Conservation (phyloP, 2,113 vertebrate species). For the mouse (Mus musculus) region DNA sequence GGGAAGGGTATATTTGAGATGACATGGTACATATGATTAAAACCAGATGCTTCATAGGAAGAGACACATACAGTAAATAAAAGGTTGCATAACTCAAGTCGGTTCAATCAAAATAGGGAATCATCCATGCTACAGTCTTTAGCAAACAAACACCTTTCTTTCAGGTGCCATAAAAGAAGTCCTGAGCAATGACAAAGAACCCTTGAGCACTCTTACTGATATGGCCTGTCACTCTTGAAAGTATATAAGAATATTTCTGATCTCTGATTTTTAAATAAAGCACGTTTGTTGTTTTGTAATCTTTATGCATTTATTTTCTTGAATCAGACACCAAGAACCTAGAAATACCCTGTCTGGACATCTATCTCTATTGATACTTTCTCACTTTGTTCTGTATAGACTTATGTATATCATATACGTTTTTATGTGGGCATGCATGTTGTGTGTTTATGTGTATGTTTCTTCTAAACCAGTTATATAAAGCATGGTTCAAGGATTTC, state of each 20-base stretch:
- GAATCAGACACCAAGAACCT: not conserved
- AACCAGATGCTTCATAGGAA: not conserved
- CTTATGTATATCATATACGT: not conserved
- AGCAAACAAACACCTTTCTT: not conserved
- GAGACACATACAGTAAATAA: not conserved
- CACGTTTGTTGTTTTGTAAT: not conserved
- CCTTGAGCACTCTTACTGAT: not conserved
- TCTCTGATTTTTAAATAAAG: not conserved
- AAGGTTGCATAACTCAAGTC: not conserved
- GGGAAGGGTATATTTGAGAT: not conserved
- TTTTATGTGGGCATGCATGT: not conserved
- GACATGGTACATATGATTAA: not conserved
- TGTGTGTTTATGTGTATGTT: not conserved
- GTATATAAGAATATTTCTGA: not conserved
- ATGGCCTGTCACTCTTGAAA: not conserved
- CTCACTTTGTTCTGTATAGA: not conserved
- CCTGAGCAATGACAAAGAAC: too few species aligned
- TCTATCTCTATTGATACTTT: not conserved
- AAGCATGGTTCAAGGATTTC: not conserved
- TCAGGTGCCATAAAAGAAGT: not conserved
- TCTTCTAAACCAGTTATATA: conserved; percentile 6
- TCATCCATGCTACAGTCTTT: not conserved
- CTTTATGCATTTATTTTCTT: not conserved
- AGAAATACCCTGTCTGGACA: not conserved
- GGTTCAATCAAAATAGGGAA: not conserved